Evolutionary conservation across 2,113 vertebrate species (phyloP), one percentile per base, ranked within the genome.

Genomic region (Anolis carolinensis): DNA sequence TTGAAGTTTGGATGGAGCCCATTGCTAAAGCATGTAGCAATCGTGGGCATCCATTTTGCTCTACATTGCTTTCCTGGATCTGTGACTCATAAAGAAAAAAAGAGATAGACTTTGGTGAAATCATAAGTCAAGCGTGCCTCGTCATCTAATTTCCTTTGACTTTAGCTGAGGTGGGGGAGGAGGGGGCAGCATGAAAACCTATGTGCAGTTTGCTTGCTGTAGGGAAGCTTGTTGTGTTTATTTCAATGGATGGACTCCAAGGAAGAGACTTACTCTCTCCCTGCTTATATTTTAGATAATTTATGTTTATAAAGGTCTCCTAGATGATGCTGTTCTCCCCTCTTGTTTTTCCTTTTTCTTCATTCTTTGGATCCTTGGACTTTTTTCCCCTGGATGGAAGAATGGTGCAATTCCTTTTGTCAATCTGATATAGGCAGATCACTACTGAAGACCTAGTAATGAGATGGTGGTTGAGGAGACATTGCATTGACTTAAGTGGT

Each of bases 401-500:
- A 80, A 48, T 44, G 20, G 65, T 81, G 21, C 20, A 73, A 80
- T 73, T 62, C 44, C 44, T 27, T n/a, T 7, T 81, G 78, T 73
- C 62, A 68, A 32, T 81, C 48, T 76, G 74, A 48, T 30, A 34
- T 34, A 32, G 32, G 32, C 62, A 36, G 13, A 52, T 65, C 62
- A 68, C 62, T 67, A 10, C 44, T 77, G 63, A 39, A 67, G 74
- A 32, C 82, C 16, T 59, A 7, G 39, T 75, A 74, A 27, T 27
- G 62, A 84, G 11, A 0, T 0, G 13, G 68, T 55, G 78, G 30
- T 32, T 34, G 0, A 0, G 30, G 63, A 79, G 48, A 14, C 9
- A 0, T 0, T 30, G 21, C 71, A 52, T 25, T 75, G 59, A 0
- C 0, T 55, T 25, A 27, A 1, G 0, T 16, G 68, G 81, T 70